Base-by-base conservation (phyloP, 2,888 invertebrate genomes). In the Dasypolia templi region DNA sequence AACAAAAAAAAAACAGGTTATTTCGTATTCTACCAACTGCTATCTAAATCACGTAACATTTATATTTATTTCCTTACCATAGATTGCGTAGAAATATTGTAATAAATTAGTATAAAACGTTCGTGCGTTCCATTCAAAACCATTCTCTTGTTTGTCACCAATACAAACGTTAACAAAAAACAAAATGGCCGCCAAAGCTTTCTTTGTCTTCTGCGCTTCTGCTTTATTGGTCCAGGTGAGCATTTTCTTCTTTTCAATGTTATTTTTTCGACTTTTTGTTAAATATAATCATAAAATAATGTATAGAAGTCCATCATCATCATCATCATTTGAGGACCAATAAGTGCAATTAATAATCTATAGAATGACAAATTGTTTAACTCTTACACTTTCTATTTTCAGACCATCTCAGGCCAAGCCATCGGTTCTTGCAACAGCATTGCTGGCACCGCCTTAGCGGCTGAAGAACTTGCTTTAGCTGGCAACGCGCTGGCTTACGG, bases 401-500 rank as follows among this genome's bases (percentile, higher is more conserved):
- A 86, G 85, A 72, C 49, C 3, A 84, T 83, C 17, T 64, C 81
- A 53, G 59, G 63, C 4, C 86, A 86, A 53, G 74, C 70, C 56
- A 82, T 82, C 19, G 84, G 87, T 17, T 32, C 64, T 9, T 46
- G 69, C 12, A 84, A 78, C 49, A 62, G 49, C 26, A 42, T 82
- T 19, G 65, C 61, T 12, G 70, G 72, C 0, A 46, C 58, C 0
- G 53, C 44, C 1, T 58, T 82, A 35, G 79, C 76, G 1, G 83
- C 81, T 44, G 86, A 86, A 61, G 86, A 86, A 32, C 55, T 83
- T 0, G 84, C 83, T 19, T 29, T 80, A 59, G 81, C 77, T 12
- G 65, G 53, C 62, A 73, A 83, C 26, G 56, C 72, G 0, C 55
- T 76, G 1, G 65, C 82, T 29, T 82, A 68, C 51, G 84, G 80